These are phyloP conservation scores for Cheirogaleus major DNA, from an alignment of 2,797 vertebrate genomes.

Conservation along the genomic window DNA sequence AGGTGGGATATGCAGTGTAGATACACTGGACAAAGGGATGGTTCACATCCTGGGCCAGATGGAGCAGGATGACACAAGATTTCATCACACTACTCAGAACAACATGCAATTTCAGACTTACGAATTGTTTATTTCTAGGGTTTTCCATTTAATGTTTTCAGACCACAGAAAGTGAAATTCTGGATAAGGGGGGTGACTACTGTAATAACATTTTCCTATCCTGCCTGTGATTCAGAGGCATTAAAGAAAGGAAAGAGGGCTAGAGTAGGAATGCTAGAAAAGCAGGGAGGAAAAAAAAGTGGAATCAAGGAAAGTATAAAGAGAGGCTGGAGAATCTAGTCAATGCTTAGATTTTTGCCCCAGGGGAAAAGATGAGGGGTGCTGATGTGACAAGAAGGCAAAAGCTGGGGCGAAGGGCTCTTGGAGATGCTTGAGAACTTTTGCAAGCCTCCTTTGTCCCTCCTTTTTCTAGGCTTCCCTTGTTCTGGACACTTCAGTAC, in stretches of 20 bases:
- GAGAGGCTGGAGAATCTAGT: not conserved
- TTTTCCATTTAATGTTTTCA: not conserved
- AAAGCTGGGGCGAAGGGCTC: not conserved
- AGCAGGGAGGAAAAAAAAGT: not conserved
- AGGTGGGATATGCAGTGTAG: not conserved
- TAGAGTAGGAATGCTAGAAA: not conserved
- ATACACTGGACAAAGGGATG: not conserved
- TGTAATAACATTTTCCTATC: not conserved
- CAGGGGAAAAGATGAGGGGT: not conserved
- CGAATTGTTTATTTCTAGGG: not conserved
- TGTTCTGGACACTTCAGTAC: not conserved
- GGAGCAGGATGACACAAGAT: not conserved
- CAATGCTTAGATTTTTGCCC: not conserved
- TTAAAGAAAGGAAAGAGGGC: not conserved
- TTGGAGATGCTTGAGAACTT: not conserved
- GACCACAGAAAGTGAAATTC: not conserved
- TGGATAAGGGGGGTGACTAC: not conserved
- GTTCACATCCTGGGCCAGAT: not conserved
- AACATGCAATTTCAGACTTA: not conserved
- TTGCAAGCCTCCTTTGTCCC: not conserved
- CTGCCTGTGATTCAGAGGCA: not conserved
- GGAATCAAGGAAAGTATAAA: not conserved
- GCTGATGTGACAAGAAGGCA: not conserved
- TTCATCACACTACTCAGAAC: not conserved
- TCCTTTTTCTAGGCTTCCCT: not conserved